A percentile compares a stretch with the other conserved stretches of the same genome.
Conservation (phyloP, 1,140 invertebrate species). For the Mamestra configurata region DNA sequence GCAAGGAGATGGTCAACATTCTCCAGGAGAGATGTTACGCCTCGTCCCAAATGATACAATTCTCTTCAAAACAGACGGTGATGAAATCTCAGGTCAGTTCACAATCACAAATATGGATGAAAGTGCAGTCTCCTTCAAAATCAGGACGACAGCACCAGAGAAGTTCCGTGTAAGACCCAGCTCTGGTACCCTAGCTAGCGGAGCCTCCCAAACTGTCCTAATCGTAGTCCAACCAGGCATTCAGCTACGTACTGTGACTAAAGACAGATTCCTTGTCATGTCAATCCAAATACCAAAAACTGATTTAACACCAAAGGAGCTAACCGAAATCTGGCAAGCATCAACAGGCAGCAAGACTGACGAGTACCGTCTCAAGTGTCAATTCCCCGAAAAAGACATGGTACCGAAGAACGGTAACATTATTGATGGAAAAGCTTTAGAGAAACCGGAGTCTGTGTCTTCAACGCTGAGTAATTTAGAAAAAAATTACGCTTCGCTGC, state of each 20-base stretch:
- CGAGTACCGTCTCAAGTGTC: constrained; percentile 83
- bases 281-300: constrained; percentile 79
- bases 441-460: constrained; percentile 70
- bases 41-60: constrained; percentile 89
- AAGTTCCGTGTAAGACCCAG: constrained; percentile 97
- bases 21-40: constrained; percentile 83
- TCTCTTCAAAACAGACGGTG: constrained; percentile 90
- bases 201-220: constrained; percentile 83
- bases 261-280: constrained; percentile 85
- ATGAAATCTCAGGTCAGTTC: constrained; percentile 90
- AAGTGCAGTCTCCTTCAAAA: constrained; percentile 92
- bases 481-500: constrained; percentile 71
- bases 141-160: constrained; percentile 93
- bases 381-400: constrained; percentile 77
- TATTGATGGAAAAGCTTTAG: constrained; percentile 60
- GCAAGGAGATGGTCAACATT: constrained; percentile 74
- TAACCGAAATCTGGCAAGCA: constrained; percentile 82
- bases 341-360: constrained; percentile 79
- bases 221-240: constrained; percentile 81
- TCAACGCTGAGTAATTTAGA: constrained; percentile 75
- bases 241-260: constrained; percentile 74
- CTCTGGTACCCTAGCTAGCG: constrained; percentile 91
- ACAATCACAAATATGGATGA: constrained; percentile 91
- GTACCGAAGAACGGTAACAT: constrained; percentile 74
- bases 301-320: constrained; percentile 75